Percentiles rank a stretch among this genome's conserved stretches.
Evolutionary conservation across 1,140 invertebrate genomes (phyloP).

Genomic region (Drosophila arawakana): DNA sequence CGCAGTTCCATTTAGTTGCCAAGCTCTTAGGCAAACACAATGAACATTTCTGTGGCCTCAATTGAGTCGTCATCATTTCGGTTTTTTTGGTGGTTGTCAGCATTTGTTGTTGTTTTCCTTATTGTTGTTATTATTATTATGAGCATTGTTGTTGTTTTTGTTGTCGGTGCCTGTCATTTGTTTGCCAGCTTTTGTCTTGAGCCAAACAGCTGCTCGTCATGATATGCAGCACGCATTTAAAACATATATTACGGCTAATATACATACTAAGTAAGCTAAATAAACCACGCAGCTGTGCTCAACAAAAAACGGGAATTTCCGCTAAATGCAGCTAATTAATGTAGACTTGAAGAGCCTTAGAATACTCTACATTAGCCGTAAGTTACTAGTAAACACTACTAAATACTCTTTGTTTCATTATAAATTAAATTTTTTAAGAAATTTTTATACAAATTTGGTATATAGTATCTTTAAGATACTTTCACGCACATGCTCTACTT

Average conservation of each 20-base stretch:
- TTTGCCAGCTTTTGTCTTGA: conserved; percentile 66
- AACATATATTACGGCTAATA: conserved; percentile 3
- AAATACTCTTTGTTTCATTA: too few relatives aligned
- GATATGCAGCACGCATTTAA: conserved; percentile 31
- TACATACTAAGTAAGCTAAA: background rate
- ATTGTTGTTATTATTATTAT: conserved; percentile 24
- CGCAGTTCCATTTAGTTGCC: conserved; percentile 32
- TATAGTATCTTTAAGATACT: background rate
- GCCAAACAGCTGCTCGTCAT: conserved; percentile 73
- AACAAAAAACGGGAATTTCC: conserved; percentile 10
- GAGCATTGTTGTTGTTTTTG: conserved; percentile 25
- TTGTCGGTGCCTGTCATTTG: conserved; percentile 54
- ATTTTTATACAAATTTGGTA: background rate
- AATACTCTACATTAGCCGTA: background rate
- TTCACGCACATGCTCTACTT: background rate
- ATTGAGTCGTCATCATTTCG: conserved; percentile 68
- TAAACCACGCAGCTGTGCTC: conserved; percentile 1
- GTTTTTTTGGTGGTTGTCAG: background rate
- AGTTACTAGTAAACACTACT: too few relatives aligned
- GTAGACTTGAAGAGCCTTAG: background rate
- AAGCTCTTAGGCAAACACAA: conserved; percentile 39
- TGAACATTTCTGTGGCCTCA: conserved; percentile 42
- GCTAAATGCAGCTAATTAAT: background rate
- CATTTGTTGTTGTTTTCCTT: conserved; percentile 23
- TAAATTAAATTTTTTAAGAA: too few relatives aligned